Evolutionary conservation across 2,797 vertebrate species (phyloP), one percentile per base, ranked within the genome.

Genomic region (Oreochromis grahami): DNA sequence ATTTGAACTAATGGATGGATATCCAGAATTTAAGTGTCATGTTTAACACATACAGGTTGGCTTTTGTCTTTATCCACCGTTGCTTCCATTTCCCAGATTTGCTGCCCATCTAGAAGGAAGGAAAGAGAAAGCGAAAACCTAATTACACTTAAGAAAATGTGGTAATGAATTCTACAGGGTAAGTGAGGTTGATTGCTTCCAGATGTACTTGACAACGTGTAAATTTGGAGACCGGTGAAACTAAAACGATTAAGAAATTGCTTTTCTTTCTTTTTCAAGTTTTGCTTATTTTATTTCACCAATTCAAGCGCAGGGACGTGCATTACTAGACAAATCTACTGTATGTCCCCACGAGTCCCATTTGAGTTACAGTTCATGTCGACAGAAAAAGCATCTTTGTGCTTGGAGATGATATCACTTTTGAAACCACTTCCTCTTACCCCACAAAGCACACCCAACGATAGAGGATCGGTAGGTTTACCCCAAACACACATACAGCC

Each of bases 31-130:
- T 32, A 13, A 50, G 15, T 34, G 1, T 7, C 24, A 3, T 53
- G 10, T 6, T 3, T 14, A 5, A 70, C 76, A 97, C 98, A 95
- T 96, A 99, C 99, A 55, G 98, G 96, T 88, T 99, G 98, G 94
- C 98, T 99, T 95, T 99, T 99, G 86, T 99, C 99, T 95, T 99
- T 99, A 95, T 99, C 99, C 91, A 99, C 98, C 0, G 98, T 99
- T n/a, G 99, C 98, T 88, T 99, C 98, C 96, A 97, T 96, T 93
- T 99, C 99, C 99, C 99, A 99, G 88, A 98, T 97, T 85, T 99
- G 98, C 94, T 99, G 98, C 36, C 99, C 98, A 92, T 99, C 99
- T 99, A 92, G 24, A 84, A 24, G 79, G 45, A 89, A 34, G 78
- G 4, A 48, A 63, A 58, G 43, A 85, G 26, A 82, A 21, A 56